Percentiles rank a stretch among this genome's conserved stretches.
phyloP scores from a whole-genome alignment of 2,113 vertebrate species.

The Rafetus swinhoei region DNA sequence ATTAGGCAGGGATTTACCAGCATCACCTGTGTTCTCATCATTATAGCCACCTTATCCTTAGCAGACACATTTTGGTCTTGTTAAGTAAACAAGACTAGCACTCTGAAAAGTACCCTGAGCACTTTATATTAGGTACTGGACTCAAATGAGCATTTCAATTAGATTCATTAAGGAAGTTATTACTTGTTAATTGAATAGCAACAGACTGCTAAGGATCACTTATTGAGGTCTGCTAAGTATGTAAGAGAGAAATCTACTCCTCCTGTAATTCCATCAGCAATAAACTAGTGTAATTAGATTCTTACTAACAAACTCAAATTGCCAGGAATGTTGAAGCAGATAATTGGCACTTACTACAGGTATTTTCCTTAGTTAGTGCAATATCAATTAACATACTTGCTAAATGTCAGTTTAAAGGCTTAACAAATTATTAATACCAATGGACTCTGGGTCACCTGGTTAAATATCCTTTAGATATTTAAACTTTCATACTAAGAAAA shows the following conservation, averaged over 20 bases:
- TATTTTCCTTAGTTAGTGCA: constrained; percentile 74
- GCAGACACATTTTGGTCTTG: constrained; percentile 49
- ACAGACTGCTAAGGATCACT: constrained; percentile 85
- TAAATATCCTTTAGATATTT: constrained; percentile 67
- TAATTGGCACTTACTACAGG: constrained; percentile 82
- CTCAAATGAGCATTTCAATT: constrained; percentile 84
- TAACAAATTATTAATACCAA: constrained; percentile 72
- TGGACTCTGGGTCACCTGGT: constrained; percentile 60
- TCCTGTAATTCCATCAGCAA: constrained; percentile 84
- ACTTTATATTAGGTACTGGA: constrained; percentile 60
- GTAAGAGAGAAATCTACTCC: constrained; percentile 79
- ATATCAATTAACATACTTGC: constrained; percentile 79
- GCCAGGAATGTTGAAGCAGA: constrained; percentile 82
- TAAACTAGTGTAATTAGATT: constrained; percentile 86
- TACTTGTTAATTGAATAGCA: constrained; percentile 86
- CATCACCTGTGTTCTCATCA: neutral
- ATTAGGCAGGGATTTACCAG: constrained; percentile 10
- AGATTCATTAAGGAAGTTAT: constrained; percentile 86
- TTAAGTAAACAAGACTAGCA: constrained; percentile 66
- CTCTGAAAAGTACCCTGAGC: constrained; percentile 58
- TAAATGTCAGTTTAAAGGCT: constrained; percentile 76
- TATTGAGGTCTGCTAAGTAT: constrained; percentile 82
- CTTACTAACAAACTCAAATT: constrained; percentile 83
- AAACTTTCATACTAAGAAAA: constrained; percentile 42
- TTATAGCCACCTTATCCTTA: neutral